A percentile compares a stretch with the other conserved stretches of the same genome.
Evolutionary conservation across 2,797 vertebrate species (phyloP).

Genomic region (Xerus rutilus): DNA sequence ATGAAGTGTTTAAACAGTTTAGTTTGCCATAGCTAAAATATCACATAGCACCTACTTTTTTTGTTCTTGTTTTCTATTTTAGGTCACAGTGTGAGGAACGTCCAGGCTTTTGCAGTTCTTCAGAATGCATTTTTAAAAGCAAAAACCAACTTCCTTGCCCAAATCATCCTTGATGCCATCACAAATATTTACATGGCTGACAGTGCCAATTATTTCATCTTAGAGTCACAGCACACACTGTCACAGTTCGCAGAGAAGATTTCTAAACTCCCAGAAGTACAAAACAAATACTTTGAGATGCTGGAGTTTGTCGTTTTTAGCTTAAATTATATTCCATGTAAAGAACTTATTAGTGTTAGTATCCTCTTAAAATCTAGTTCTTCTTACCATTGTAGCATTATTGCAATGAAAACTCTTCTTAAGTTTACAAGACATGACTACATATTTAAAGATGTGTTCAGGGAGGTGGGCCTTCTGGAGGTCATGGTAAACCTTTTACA

Average conservation of each 20-base stretch:
- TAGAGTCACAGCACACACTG: conserved; percentile 97
- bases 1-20: conserved; percentile 27
- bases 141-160: conserved; percentile 94
- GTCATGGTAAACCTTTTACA: conserved; percentile 98
- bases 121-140: conserved; percentile 98
- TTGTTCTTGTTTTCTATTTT: conserved; percentile 69
- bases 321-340: conserved; percentile 99
- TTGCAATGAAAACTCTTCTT: conserved; percentile 94
- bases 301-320: conserved; percentile 98
- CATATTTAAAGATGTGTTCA: conserved; percentile 98
- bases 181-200: conserved; percentile 96
- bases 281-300: conserved; percentile 98
- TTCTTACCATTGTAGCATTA: conserved; percentile 96
- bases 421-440: conserved; percentile 96
- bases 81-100: conserved; percentile 96
- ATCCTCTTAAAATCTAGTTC: conserved; percentile 97
- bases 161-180: conserved; percentile 96
- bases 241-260: conserved; percentile 98
- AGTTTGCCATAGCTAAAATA: conserved; percentile 15
- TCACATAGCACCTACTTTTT: conserved; percentile 64
- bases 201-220: conserved; percentile 97
- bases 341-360: conserved; percentile 98
- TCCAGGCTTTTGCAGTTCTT: conserved; percentile 97
- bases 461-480: conserved; percentile 98
- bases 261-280: conserved; percentile 94